Conservation (phyloP, 2,113 vertebrate species). For the Austrofundulus limnaeus region DNA sequence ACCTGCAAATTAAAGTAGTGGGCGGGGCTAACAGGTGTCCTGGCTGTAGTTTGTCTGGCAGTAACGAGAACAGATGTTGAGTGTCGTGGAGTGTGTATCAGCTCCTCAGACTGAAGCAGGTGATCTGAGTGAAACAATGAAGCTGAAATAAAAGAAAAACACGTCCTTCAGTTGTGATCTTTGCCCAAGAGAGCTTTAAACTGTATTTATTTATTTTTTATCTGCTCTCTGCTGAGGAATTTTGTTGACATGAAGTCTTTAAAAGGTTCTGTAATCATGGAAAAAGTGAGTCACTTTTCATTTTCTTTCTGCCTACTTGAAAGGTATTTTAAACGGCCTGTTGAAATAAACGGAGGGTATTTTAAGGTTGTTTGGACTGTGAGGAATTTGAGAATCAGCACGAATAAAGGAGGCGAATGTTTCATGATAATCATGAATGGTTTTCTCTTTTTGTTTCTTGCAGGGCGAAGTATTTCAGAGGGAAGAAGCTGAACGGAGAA, state of each 20-base stretch:
- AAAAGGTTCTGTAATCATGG: conserved; percentile 44
- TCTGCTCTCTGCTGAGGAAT: conserved; percentile 13
- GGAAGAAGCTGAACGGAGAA: conserved; percentile 92
- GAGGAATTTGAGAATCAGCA: conserved; percentile 2
- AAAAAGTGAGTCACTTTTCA: conserved; percentile 55
- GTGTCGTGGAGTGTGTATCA: too few relatives aligned
- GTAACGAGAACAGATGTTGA: too few relatives aligned
- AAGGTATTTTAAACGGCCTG: conserved; percentile 54
- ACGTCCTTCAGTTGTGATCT: neutral
- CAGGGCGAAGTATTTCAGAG: conserved; percentile 94
- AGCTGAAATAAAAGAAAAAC: neutral
- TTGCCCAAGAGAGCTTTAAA: conserved; percentile 14
- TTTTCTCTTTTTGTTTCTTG: conserved; percentile 16
- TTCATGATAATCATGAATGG: neutral
- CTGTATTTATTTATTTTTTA: too few relatives aligned
- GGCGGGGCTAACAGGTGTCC: too few relatives aligned
- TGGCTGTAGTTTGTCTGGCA: too few relatives aligned
- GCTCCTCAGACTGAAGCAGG: too few relatives aligned
- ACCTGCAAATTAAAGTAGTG: too few relatives aligned
- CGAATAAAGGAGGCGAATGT: neutral
- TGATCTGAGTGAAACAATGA: too few relatives aligned
- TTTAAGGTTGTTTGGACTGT: conserved; percentile 59
- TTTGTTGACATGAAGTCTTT: conserved; percentile 22
- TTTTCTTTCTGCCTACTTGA: conserved; percentile 41
- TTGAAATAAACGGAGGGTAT: conserved; percentile 67